phyloP scores from a whole-genome alignment of 2,113 vertebrate species.

The Formicarius rufipectus region DNA sequence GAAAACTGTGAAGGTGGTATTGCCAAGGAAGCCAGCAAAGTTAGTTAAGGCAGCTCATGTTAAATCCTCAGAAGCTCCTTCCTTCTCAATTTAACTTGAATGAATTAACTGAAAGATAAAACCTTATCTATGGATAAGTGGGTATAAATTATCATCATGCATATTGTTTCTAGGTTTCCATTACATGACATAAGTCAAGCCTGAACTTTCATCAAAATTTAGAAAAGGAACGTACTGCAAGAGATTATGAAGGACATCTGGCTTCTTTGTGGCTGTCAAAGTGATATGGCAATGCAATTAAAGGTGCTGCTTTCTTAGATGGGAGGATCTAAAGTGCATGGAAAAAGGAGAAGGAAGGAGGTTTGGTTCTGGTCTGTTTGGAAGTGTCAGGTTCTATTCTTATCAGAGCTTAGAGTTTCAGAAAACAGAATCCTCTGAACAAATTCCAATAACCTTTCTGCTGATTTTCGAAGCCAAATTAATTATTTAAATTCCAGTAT shows the following conservation, averaged over 20 bases:
- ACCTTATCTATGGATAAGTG: neutral
- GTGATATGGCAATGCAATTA: neutral
- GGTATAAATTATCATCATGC: neutral
- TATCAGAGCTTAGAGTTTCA: slow-evolving; percentile 35
- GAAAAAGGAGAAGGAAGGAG: neutral
- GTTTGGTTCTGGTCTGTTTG: neutral
- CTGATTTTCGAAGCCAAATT: neutral
- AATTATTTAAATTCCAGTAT: neutral
- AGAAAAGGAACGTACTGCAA: neutral
- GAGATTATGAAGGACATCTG: neutral
- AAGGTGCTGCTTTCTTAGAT: neutral
- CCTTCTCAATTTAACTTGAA: slow-evolving; percentile 22
- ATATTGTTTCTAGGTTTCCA: neutral
- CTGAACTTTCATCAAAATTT: neutral
- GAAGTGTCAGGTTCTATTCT: slow-evolving; percentile 19
- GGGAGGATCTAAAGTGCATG: neutral
- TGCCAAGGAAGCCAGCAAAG: neutral
- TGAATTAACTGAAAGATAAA: slow-evolving; percentile 38
- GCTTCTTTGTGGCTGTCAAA: neutral
- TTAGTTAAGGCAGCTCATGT: neutral
- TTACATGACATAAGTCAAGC: neutral
- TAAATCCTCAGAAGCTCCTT: neutral
- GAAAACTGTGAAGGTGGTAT: neutral
- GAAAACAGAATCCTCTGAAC: neutral
- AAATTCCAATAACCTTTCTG: slow-evolving; percentile 1